Evolutionary conservation across 1,140 invertebrate genomes (phyloP), one percentile per base, ranked within the genome.

Genomic region (Lasaia peninsularis): DNA sequence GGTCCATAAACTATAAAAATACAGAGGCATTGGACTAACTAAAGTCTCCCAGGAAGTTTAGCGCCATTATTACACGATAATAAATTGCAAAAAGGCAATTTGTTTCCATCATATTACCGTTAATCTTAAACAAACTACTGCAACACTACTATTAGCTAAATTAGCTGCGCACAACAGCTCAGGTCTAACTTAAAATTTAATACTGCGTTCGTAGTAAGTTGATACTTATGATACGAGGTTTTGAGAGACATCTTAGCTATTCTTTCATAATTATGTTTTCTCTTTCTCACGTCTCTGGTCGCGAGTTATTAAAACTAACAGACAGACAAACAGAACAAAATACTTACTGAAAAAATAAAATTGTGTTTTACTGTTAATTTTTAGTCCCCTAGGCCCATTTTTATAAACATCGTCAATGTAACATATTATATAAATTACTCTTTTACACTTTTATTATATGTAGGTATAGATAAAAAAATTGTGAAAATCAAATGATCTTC

Each of bases 71-170:
- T 44, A 44, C 18, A 18, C 16, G 7, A 10, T 44, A 44, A 44
- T 44, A 44, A 44, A 44, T 44, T 44, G 16, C 18, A 44, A 44
- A 44, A 44, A 44, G 14, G 40, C 40, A 44, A 44, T 44, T 44
- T 44, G 10, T 44, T 44, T 44, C 18, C 40, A 44, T 44, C 40
- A 44, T 20, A 44, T 44, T 44, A 10, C 16, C 40, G 40, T 20
- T 44, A 44, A 44, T 44, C 40, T 20, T 44, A 7, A 20, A 20
- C 18, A 44, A 44, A 44, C 40, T 44, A 44, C 40, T 44, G 16
- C 40, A 44, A 20, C 16, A 20, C 18, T 44, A 16, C 37, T 44
- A 44, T 44, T 44, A 44, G 40, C 18, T 44, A 21, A 44, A 44
- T 44, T 44, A 44, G 40, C 20, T 44, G 40, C 20, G 11, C 20